Evolutionary conservation across 30 jellyfish, hydroid and myxozoan genomes (phyloP), one percentile per base, ranked within the genome.

Genomic region (Cassiopea xamachana): DNA sequence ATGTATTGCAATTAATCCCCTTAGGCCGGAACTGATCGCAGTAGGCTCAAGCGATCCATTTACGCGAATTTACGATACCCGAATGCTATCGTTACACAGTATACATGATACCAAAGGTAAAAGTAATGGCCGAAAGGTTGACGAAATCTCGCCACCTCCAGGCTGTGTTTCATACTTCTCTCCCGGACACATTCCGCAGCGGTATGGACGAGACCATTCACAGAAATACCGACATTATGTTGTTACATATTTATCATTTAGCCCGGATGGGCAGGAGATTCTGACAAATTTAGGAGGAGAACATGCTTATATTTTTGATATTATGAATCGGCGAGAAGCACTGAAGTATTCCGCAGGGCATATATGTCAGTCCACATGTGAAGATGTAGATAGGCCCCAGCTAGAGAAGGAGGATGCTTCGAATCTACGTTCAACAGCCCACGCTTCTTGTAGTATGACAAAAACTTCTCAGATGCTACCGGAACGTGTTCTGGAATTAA

Each of bases 21-120:
- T 86, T 17, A 74, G 96, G 46, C 98, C 99, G 61, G 98, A 96
- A 88, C 95, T 69, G 7, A 87, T 96, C 48, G 99, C 99, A 7
- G 98, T 96, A n/a, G 99, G 99, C 17, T 92, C 93, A 45, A 92
- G 94, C 84, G 99, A 96, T 80, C 98, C 98, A 17, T 96, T 82
- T 72, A 75, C 96, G 51, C 98, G 99, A 1, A 71, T 96, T 48
- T 96, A 73, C 93, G 99, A 96, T 92, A 89, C 93, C 70, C 97
- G 99, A 7, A 96, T 92, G 98, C 94, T 96, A 46, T 75, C 87
- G 68, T 49, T 85, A 43, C 94, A 89, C 81, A 72, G 84, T 43
- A 80, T 79, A 39, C 89, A 91, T 92, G 97, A 91, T 64, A 84
- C 92, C 0, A 87, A 94, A 2, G 92, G 91, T 13, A 83, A 82